Conservation (phyloP, 2,888 invertebrate species). For the Crocallis elinguaria region DNA sequence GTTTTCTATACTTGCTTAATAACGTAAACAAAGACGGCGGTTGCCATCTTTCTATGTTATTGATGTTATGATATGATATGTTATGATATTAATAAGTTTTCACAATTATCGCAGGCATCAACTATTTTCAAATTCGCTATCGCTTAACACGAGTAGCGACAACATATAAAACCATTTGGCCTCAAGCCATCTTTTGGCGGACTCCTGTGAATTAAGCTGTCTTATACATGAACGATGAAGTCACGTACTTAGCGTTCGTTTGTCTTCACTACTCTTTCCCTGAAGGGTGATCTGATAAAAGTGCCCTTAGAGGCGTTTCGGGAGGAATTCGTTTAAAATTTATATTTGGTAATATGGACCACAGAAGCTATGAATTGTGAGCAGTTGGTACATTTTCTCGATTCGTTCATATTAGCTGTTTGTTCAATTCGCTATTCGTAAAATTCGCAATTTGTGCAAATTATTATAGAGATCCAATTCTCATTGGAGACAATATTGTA, state of each 20-base stretch:
- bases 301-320: slow-evolving; percentile 2
- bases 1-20: too few species aligned
- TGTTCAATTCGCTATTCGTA: too few species aligned
- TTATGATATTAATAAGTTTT: too few species aligned
- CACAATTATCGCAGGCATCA: neutral
- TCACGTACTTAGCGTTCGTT: slow-evolving; percentile 25
- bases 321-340: slow-evolving; percentile 5
- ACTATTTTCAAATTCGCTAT: neutral
- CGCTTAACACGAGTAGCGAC: slow-evolving; percentile 28
- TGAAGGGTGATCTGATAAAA: slow-evolving; percentile 22
- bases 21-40: too few species aligned
- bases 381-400: neutral
- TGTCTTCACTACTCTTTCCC: slow-evolving; percentile 13
- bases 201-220: slow-evolving; percentile 47
- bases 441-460: too few species aligned
- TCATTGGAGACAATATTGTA: too few species aligned
- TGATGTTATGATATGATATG: too few species aligned
- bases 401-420: too few species aligned
- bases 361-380: neutral
- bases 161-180: slow-evolving; percentile 44
- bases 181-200: slow-evolving; percentile 42
- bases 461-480: too few species aligned
- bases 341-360: neutral
- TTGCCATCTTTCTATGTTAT: too few species aligned
- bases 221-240: slow-evolving; percentile 44